Base-by-base conservation (phyloP, 2,797 vertebrate genomes). In the Percopsis omiscomaycus region DNA sequence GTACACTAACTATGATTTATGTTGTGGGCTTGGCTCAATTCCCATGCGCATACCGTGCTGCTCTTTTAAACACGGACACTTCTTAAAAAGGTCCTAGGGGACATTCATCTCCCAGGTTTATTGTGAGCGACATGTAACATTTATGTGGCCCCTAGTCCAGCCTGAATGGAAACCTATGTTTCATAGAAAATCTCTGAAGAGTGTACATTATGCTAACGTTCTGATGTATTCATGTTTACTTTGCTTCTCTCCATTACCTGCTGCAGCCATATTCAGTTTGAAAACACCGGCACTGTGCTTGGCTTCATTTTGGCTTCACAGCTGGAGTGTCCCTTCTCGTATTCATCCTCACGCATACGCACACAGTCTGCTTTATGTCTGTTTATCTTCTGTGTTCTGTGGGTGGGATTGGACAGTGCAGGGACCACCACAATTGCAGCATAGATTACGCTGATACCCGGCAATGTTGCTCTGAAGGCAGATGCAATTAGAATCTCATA, bases 1-100 rank as follows among this genome's bases (percentile, higher is more conserved):
- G 22, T 12, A 42, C 64, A 51, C 14, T 65, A 58, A 45, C 69
- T 37, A 32, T 55, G 56, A 64, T 65, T 71, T 59, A 65, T 50
- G n/a, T 11, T 42, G 11, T 42, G 9, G n/a, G 30, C 14, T 12
- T 15, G 66, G 15, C 50, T 72, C 46, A 37, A 11, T 60, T 71
- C 66, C 16, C n/a, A 64, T 14, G 53, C 51, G 44, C 58, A 30
- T 61, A 54, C 22, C 3, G 48, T 60, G 5, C 30, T 27, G 49
- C 1, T 55, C 12, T 15, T 51, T 59, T 67, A 15, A 52, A 69
- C 66, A 29, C 46, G 50, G 12, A 12, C 55, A 16, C 55, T 16
- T 63, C 28, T 72, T 66, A 55, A 47, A 57, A 53, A 22, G 15
- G 3, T 50, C 16, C 50, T 69, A 12, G 46, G 29, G 61, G 59